A percentile compares a stretch with the other conserved stretches of the same genome.
phyloP scores from a whole-genome alignment of 1,140 invertebrate genomes.

The Zaprionus taronus region DNA sequence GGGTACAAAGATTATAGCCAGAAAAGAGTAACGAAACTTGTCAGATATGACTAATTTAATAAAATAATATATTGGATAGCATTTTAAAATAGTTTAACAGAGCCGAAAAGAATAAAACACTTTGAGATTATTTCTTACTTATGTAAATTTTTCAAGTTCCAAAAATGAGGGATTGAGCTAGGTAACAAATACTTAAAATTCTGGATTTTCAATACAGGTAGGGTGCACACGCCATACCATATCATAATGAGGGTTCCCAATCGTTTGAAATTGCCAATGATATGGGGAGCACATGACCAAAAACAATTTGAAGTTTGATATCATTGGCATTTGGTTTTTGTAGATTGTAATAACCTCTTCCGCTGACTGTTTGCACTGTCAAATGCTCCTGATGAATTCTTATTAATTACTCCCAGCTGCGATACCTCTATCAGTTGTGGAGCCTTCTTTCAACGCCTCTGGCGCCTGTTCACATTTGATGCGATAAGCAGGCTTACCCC shows the following conservation, averaged over 20 bases:
- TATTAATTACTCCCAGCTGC: constrained; percentile 55
- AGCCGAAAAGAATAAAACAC: too few relatives aligned
- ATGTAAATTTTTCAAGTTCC: not conserved
- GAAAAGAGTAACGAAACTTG: too few relatives aligned
- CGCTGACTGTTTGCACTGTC: constrained; percentile 34
- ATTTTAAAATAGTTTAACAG: too few relatives aligned
- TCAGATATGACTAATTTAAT: not conserved
- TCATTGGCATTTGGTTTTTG: constrained; percentile 58
- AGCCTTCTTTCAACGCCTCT: not conserved
- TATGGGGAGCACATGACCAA: constrained; percentile 68
- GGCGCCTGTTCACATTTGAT: constrained; percentile 21
- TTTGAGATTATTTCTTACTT: too few relatives aligned
- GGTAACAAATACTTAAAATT: not conserved
- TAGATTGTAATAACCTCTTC: constrained; percentile 48
- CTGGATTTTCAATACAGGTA: not conserved
- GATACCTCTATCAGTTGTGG: constrained; percentile 14
- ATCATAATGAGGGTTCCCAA: constrained; percentile 38
- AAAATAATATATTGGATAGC: not conserved
- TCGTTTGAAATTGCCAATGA: constrained; percentile 32
- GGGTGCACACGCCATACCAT: constrained; percentile 4
- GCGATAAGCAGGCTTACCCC: constrained; percentile 37
- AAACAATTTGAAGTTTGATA: constrained; percentile 49
- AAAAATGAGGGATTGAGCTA: not conserved
- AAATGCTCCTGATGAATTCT: constrained; percentile 64
- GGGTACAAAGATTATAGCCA: not conserved